Base-by-base conservation (phyloP, 1,140 invertebrate genomes). In the Coenobita brevimanus region DNA sequence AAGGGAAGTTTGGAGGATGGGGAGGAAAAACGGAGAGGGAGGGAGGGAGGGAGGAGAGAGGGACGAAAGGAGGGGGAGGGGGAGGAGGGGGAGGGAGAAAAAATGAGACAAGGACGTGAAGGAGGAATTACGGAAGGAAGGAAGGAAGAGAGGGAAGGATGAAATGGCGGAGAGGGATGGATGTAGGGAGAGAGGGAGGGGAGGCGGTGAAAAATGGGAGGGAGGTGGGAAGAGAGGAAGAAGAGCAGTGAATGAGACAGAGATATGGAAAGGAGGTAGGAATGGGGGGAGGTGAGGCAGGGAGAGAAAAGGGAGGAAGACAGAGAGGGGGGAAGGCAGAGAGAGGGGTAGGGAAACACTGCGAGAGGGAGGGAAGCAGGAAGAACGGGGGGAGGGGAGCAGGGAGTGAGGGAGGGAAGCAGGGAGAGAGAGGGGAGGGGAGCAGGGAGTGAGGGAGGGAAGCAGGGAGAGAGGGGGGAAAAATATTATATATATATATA, bases 401-500 rank as follows among this genome's bases (percentile, higher is more conserved):
- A 67, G 62, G 36, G 62, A 67, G 36, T 30, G 27, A 24, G 10
- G 62, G 27, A 67, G 27, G 27, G 27, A 67, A 67, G 27, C 62
- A 30, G 10, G 54, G 62, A 67, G 62, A 33, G 36, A 33, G 62
- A 67, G 62, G 62, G 36, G 62, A 33, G 36, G 62, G 62, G 36
- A 33, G 62, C 27, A 33, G 62, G 36, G 62, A 33, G 36, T 24
- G 62, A 67, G 62, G 62, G 36, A 33, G 62, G 36, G 62, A 33
- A 67, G 62, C 24, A 67, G 62, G 62, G 36, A 33, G 62, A 67
- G 62, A 33, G 36, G 62, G 62, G 36, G 62, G 62, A 67, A n/a
- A 33, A 67, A 33, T n/a, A n/a, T n/a, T n/a, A 10, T 41, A 76
- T 41, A 76, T 41, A 76, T 41, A 76, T 43, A 76, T 76, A 76